Base-by-base conservation (phyloP, 2,888 invertebrate species). In the Nemurella pictetii region DNA sequence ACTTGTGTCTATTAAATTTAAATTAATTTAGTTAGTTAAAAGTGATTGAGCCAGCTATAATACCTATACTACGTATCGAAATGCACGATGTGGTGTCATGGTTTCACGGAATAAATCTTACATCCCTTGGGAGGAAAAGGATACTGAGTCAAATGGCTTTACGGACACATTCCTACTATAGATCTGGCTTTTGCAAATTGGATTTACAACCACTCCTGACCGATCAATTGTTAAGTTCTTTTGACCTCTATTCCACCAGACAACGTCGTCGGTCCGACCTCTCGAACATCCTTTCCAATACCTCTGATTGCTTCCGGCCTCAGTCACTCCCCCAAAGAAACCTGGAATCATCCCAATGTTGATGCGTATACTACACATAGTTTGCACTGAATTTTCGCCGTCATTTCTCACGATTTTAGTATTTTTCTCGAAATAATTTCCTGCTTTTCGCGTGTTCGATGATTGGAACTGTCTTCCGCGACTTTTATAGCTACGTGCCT, bases 261-360 rank as follows among this genome's bases (percentile, higher is more conserved):
- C n/a, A n/a, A n/a, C 78, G 12, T 12, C 77, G 20, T 15, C 5
- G 28, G 29, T 28, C 78, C 12, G 29, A 0, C 12, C 15, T 20
- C 20, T 78, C 26, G 75, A 27, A 7, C 30, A 30, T 30, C 78
- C 29, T n/a, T 55, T 2, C 15, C 55, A 55, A 55, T 20, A 55
- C 55, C 80, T 81, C 80, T 35, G 80, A 81, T 81, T 36, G 80
- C 80, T 81, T 81, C 80, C 75, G 75, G 26, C 75, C 80, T 27
- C 25, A 3, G 80, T 35, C 32, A 55, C 20, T 55, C 15, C 20
- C 55, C 12, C 20, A 2, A 20, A 55, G n/a, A 55, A 55, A 20
- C 3, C 55, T 55, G 55, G 55, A 55, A 12, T 7, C 55, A 20
- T 55, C 55, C 55, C 55, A 35, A 35, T 35, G 35, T 4, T 35